Evolutionary conservation across 2,797 vertebrate genomes (phyloP).

Genomic region (Falco novaeseelandiae): DNA sequence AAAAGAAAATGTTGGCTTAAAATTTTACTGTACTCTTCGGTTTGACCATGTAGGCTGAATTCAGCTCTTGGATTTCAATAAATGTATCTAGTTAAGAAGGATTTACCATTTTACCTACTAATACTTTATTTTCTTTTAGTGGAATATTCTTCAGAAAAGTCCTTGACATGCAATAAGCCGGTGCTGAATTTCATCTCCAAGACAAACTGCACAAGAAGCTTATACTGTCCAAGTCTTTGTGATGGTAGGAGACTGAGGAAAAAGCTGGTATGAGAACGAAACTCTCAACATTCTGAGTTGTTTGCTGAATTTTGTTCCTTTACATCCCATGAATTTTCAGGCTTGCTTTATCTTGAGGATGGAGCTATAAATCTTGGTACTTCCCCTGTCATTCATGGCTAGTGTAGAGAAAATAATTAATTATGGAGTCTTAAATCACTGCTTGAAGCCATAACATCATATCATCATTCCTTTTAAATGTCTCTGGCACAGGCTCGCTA

Average conservation of each 20-base stretch:
- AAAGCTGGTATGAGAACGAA: not conserved
- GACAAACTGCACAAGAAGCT: not conserved
- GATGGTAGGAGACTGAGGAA: not conserved
- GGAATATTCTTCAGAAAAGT: not conserved
- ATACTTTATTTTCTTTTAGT: not conserved
- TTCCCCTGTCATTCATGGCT: not conserved
- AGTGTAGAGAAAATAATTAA: not conserved
- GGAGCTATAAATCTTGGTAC: not conserved
- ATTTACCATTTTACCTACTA: not conserved
- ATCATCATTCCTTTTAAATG: slow-evolving; percentile 18
- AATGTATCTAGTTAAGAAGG: not conserved
- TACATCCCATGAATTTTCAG: not conserved
- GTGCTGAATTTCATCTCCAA: not conserved
- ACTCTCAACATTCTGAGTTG: not conserved
- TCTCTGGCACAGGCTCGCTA: not conserved
- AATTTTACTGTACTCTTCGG: not conserved
- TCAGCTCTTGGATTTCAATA: not conserved
- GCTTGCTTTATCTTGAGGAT: not conserved
- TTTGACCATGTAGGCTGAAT: not conserved
- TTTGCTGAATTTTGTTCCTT: not conserved
- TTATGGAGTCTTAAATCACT: not conserved
- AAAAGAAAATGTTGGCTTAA: not conserved
- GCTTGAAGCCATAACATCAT: not conserved
- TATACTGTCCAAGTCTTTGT: not conserved
- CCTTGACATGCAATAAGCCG: not conserved